Conservation (phyloP, 2,797 vertebrate species). For the Xerus rutilus region DNA sequence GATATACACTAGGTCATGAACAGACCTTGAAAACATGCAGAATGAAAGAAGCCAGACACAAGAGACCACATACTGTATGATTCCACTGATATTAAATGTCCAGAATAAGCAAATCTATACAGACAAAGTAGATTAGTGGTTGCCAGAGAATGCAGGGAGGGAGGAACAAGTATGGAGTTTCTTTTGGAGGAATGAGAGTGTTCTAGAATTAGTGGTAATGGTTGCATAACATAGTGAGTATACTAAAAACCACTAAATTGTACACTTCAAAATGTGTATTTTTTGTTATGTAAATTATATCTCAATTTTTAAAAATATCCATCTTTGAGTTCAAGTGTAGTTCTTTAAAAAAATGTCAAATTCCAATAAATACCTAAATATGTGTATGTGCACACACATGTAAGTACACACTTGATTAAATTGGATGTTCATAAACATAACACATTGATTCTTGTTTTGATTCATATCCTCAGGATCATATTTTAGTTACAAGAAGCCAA, state of each 20-base stretch:
- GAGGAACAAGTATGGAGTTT: neutral
- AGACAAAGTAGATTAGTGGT: neutral
- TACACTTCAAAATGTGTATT: neutral
- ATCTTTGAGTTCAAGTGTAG: neutral
- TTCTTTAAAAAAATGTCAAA: neutral
- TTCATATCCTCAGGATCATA: neutral
- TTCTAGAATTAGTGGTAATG: constrained; percentile 16
- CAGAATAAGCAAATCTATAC: neutral
- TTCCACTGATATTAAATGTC: neutral
- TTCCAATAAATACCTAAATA: neutral
- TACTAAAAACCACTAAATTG: neutral
- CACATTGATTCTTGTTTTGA: constrained; percentile 20
- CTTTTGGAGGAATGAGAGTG: neutral
- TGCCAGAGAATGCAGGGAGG: neutral
- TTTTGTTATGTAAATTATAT: neutral
- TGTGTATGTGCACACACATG: neutral
- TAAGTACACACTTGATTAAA: neutral
- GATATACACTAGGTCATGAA: neutral
- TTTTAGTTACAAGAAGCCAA: constrained; percentile 21
- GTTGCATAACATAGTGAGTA: neutral
- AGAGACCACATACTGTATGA: neutral
- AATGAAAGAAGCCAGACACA: neutral
- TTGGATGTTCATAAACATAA: neutral
- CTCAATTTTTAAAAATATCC: neutral
- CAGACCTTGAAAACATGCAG: neutral